Base-by-base conservation (phyloP, 2,888 invertebrate genomes). In the Stenichneumon culpator region DNA sequence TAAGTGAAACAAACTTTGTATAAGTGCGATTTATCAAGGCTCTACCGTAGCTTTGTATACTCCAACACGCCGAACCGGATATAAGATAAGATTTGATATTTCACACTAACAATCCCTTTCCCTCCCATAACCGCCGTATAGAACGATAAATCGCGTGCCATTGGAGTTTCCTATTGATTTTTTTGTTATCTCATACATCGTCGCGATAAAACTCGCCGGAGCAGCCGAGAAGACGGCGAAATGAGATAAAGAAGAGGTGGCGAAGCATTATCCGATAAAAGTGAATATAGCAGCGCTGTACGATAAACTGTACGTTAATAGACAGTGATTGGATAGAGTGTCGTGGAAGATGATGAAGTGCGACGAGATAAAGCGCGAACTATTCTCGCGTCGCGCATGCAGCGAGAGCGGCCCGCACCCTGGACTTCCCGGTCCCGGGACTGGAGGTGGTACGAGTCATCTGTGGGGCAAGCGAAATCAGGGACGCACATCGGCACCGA, bases 401-500 rank as follows among this genome's bases (percentile, higher is more conserved):
- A 96, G 96, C 75, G 96, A 97, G 91, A 96, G 96, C 91, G 96
- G 96, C 16, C 96, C 96, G n/a, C 96, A 96, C 94, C 96, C 96
- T 54, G 95, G 95, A 44, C 94, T 94, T 32, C 94, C 94, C 86
- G 92, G 94, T 87, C 94, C 88, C 25, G 89, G 89, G 44, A 85
- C 88, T 52, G 86, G 87, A 9, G 90, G 90, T 22, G 87, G 89
- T 68, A 93, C 94, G 22, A 94, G 95, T 3, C 96, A 97, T 92
- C 94, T 97, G 87, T 97, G 97, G 96, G 96, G 96, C 39, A 95
- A 95, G 47, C 95, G 95, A 91, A 94, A 92, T 82, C 93, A 94
- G 85, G 93, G 93, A 80, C 90, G 97, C 86, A 97, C 97, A 2
- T 96, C 96, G 0, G 97, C 97, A 1, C 97, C 97, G 0, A 96